Evolutionary conservation across 2,113 vertebrate species (phyloP).

Genomic region (Morone saxatilis): DNA sequence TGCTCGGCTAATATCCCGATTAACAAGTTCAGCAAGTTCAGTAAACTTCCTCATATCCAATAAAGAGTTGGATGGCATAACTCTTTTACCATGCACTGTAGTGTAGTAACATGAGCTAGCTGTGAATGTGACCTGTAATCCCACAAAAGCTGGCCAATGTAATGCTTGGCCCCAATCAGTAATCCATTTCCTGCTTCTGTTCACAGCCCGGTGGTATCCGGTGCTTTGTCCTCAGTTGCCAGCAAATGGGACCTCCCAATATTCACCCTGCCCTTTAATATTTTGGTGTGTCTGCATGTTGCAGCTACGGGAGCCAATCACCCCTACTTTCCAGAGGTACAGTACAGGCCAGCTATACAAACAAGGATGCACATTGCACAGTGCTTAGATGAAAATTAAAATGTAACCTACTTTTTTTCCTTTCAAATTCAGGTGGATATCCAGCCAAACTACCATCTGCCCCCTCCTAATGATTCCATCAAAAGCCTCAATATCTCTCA

Average conservation of each 20-base stretch:
- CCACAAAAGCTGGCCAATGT: too few species aligned
- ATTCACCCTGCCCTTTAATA: constrained; percentile 89
- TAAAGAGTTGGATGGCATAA: too few species aligned
- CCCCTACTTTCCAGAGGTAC: constrained; percentile 80
- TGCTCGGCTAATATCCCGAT: too few species aligned
- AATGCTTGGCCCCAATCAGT: not conserved
- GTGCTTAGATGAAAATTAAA: not conserved
- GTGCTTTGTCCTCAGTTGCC: constrained; percentile 83
- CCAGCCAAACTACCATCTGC: constrained; percentile 49
- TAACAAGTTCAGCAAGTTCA: too few species aligned
- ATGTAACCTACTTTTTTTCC: not conserved
- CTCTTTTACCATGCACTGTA: too few species aligned
- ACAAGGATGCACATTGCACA: not conserved
- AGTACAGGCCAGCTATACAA: not conserved
- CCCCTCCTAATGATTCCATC: constrained; percentile 79
- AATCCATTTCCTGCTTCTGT: constrained; percentile 44
- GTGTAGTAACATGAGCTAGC: too few species aligned
- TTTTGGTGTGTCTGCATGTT: constrained; percentile 84
- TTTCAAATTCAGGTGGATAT: constrained; percentile 53
- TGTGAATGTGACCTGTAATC: too few species aligned
- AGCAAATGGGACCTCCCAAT: constrained; percentile 88
- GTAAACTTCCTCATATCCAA: too few species aligned
- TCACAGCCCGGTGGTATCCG: constrained; percentile 86
- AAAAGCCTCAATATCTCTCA: constrained; percentile 69
- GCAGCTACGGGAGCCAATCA: constrained; percentile 85